These are phyloP conservation scores for Arvicanthis niloticus DNA, from an alignment of 2,113 vertebrate species.

Conservation along the genomic window DNA sequence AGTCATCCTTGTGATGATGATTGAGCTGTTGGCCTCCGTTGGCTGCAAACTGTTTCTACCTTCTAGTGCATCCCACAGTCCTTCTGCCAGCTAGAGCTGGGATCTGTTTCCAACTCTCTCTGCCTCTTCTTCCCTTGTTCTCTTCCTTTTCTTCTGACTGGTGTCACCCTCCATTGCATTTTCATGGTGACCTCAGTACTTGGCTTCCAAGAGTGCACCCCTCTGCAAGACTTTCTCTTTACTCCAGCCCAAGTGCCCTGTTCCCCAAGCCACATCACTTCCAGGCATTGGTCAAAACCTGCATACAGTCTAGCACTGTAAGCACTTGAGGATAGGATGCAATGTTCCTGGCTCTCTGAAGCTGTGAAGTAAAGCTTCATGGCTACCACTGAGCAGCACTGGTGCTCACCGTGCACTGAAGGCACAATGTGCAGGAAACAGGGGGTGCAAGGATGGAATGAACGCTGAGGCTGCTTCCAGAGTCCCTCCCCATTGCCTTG, in stretches of 20 bases:
- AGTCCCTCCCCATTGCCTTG: neutral
- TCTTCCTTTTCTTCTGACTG: neutral
- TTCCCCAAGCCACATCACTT: neutral
- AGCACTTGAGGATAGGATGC: neutral
- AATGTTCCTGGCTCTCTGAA: neutral
- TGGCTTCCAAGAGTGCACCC: neutral
- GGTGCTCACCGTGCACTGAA: neutral
- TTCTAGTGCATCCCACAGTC: neutral
- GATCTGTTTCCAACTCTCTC: neutral
- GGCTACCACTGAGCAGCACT: too few relatives aligned
- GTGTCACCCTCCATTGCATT: neutral
- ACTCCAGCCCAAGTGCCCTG: neutral
- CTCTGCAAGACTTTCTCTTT: neutral
- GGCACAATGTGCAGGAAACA: neutral
- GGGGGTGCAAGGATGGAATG: too few relatives aligned
- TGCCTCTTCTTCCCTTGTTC: neutral
- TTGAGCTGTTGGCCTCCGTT: neutral
- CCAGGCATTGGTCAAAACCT: neutral
- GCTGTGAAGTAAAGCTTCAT: neutral
- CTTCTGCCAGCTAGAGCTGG: too few relatives aligned
- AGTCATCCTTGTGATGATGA: neutral
- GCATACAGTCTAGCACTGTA: neutral
- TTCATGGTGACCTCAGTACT: neutral
- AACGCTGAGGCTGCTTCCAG: neutral
- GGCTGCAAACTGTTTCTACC: neutral